Percentiles rank a stretch among this genome's conserved stretches.
phyloP scores from a whole-genome alignment of 2,113 vertebrate species.

The Sinocyclocheilus anshuiensis region DNA sequence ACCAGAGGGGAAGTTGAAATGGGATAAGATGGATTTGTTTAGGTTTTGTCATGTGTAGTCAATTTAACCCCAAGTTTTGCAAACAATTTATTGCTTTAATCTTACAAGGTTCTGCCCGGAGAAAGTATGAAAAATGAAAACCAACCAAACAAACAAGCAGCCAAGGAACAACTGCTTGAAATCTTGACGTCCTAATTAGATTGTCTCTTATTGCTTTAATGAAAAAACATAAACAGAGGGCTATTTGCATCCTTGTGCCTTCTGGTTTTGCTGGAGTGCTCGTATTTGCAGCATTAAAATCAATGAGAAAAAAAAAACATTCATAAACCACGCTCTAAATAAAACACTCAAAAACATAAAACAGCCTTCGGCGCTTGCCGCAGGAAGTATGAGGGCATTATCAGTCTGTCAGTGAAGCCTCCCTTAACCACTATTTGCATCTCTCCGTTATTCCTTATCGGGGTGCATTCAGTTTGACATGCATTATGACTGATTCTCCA shows the following conservation, averaged over 20 bases:
- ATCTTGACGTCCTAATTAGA: conserved; percentile 36
- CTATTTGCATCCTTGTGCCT: conserved; percentile 34
- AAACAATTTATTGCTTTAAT: conserved; percentile 40
- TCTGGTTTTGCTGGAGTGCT: conserved; percentile 16
- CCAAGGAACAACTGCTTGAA: conserved; percentile 24
- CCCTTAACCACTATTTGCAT: conserved; percentile 72
- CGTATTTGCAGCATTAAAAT: conserved; percentile 26
- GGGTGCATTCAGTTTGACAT: conserved; percentile 57
- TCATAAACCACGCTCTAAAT: conserved; percentile 31
- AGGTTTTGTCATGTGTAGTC: conserved; percentile 46
- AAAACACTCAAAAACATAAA: conserved; percentile 35
- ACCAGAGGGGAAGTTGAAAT: conserved; percentile 29
- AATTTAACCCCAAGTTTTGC: conserved; percentile 31
- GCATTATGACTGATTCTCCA: conserved; percentile 73
- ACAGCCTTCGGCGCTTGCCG: conserved; percentile 9
- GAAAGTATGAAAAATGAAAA: conserved; percentile 22
- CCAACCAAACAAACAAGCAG: conserved; percentile 18
- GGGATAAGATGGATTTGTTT: conserved; percentile 45
- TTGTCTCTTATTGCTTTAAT: conserved; percentile 39
- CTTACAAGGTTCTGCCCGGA: conserved; percentile 26
- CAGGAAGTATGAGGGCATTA: conserved; percentile 28
- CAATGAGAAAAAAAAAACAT: conserved; percentile 14
- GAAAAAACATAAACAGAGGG: conserved; percentile 22
- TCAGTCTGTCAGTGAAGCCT: conserved; percentile 41
- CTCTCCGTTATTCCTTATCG: conserved; percentile 72